phyloP scores from a whole-genome alignment of 2,797 vertebrate species.

The Peromyscus eremicus region DNA sequence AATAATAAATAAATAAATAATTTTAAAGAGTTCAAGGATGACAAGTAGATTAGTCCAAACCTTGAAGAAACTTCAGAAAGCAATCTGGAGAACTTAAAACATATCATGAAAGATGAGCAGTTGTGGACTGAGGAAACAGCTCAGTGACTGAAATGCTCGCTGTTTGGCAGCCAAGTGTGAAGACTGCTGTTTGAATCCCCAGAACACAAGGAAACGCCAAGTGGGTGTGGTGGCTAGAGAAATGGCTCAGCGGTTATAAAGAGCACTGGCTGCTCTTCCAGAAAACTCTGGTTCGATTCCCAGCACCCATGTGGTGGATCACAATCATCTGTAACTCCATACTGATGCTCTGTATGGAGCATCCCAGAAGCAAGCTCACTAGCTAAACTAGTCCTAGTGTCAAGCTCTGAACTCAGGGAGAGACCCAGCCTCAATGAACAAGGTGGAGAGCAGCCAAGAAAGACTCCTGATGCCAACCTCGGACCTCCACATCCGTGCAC shows the following conservation, averaged over 20 bases:
- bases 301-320: no score
- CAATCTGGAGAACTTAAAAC: conserved; percentile 49
- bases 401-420: background rate
- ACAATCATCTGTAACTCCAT: no score
- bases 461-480: background rate
- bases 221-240: no score
- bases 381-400: background rate
- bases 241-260: no score
- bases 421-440: background rate
- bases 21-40: background rate
- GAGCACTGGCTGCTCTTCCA: no score
- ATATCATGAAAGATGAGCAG: conserved; percentile 33
- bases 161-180: background rate
- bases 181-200: background rate
- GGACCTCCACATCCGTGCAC: background rate
- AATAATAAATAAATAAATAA: background rate
- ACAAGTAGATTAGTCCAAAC: background rate
- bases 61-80: background rate
- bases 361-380: background rate
- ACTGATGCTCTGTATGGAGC: background rate
- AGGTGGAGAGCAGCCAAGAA: background rate
- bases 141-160: background rate
- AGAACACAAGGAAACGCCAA: background rate
- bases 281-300: no score
- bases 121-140: background rate